Evolutionary conservation across 2,113 vertebrate species (phyloP), one percentile per base, ranked within the genome.

Genomic region (Xiphophorus maculatus): DNA sequence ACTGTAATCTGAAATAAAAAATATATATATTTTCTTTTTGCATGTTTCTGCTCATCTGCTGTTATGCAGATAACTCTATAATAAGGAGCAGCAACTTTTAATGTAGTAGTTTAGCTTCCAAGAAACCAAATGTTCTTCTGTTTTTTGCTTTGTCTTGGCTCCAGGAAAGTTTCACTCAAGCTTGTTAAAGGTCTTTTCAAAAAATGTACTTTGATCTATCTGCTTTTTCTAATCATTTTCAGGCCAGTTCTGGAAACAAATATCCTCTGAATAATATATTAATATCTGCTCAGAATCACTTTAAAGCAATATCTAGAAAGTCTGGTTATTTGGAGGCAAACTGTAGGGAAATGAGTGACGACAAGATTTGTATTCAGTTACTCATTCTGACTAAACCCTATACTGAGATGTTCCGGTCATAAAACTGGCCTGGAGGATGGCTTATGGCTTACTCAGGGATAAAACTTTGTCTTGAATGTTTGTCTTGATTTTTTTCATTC

Each of bases 341-440:
- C 12, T 27, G 25, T 27, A 14, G 12, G 22, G 10, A 27, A 61
- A 28, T 48, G 44, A 62, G 13, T 12, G 60, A 11, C 6, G 5
- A 5, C 11, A 28, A 61, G 11, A 27, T 4, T 29, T 63, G 22
- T n/a, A 51, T 63, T 69, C 13, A 69, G 13, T 62, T 10, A 70
- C 44, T 67, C 3, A 66, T 17, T 74, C 58, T 73, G 58, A 70
- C 15, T 74, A n/a, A 54, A 27, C 35, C 63, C 28, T 32, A 28
- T 28, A 60, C 29, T 68, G 30, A 74, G 54, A 37, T 35, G 37
- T 25, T 61, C 37, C 58, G 42, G 67, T 17, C 44, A 19, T 48
- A 48, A 48, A 48, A 48, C 44, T 48, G 14, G 42, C 4, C 15
- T 17, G 42, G 35, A 37, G 35, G 35, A 37, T 37, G 35, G 11